Base-by-base conservation (phyloP, 2,888 invertebrate species). In the Bellardia bayeri region DNA sequence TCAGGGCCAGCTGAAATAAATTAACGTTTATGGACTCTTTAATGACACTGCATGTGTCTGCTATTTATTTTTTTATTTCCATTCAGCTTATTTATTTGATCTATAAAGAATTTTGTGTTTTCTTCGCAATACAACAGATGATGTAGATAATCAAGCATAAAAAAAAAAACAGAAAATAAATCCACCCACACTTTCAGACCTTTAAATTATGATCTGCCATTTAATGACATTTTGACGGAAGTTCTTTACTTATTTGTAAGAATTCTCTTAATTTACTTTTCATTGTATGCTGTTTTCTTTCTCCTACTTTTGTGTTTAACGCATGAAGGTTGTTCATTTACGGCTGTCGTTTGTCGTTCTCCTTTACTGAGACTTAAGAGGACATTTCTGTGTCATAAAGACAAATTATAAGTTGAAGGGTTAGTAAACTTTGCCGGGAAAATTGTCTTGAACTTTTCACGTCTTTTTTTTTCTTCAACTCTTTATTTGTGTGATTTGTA, bases 321-420 rank as follows among this genome's bases (percentile, higher is more conserved):
- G 30, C 6, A 45, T 54, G 82, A 79, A 87, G 85, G 87, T 82
- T 79, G 75, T 80, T 74, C 66, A 80, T 85, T 83, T 71, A 56
- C 49, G 72, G 56, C 66, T 74, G 69, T 63, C 76, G 68, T 51
- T 23, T 69, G 40, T 56, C 64, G 74, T 69, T 75, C 30, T 80
- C 76, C 66, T 80, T 87, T 80, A 58, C n/a, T 85, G 87, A 85
- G 85, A 87, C 85, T 87, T 87, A 79, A 71, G 75, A 79, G 87
- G 87, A 87, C 87, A 85, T 75, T 82, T 79, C 64, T 75, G 69
- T 87, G 85, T 78, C 85, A 82, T 79, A 79, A 79, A 87, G 87
- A 87, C 87, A 87, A 87, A 87, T 87, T 87, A 69, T 64, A 82
- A 79, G 87, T 85, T 87, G 79, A 87, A 87, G 74, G 85, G 87